Conservation (phyloP, 2,113 vertebrate genomes). For the Erpornis zantholeuca region DNA sequence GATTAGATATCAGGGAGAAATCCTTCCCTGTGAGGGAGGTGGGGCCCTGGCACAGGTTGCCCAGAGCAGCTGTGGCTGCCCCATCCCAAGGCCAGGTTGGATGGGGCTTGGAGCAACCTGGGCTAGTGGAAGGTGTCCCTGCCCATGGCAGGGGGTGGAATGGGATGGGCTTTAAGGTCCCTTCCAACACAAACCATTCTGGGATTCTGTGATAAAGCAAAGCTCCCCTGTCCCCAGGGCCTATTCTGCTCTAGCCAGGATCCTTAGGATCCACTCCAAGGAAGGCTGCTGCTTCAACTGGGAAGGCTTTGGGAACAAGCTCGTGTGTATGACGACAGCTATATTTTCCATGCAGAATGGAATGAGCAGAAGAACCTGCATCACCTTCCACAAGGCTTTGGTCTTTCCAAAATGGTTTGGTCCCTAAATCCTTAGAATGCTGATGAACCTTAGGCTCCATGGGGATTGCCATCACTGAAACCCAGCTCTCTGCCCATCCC, state of each 20-base stretch:
- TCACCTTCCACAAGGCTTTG: not conserved
- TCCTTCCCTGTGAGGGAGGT: fast-evolving
- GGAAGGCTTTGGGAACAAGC: not conserved
- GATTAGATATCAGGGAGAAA: not conserved
- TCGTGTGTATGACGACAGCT: not conserved
- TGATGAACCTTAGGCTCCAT: not conserved
- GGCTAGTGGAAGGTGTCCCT: fast-evolving
- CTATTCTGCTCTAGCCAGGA: not conserved
- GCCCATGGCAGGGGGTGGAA: not conserved
- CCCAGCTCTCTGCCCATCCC: not conserved
- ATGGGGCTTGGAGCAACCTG: not conserved
- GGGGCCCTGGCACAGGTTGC: not conserved
- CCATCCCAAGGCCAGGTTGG: not conserved
- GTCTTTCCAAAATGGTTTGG: not conserved
- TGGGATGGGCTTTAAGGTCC: fast-evolving
- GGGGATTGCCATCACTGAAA: not conserved
- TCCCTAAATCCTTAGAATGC: not conserved
- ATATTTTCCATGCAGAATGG: not conserved
- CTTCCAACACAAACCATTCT: not conserved
- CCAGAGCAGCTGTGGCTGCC: not conserved
- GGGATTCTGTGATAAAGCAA: not conserved
- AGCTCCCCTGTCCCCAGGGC: not conserved
- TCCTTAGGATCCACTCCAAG: not conserved
- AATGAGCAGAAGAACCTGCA: not conserved
- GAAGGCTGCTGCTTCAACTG: not conserved